Evolutionary conservation across 1,140 invertebrate species (phyloP).

Genomic region (Coenobita brevimanus): DNA sequence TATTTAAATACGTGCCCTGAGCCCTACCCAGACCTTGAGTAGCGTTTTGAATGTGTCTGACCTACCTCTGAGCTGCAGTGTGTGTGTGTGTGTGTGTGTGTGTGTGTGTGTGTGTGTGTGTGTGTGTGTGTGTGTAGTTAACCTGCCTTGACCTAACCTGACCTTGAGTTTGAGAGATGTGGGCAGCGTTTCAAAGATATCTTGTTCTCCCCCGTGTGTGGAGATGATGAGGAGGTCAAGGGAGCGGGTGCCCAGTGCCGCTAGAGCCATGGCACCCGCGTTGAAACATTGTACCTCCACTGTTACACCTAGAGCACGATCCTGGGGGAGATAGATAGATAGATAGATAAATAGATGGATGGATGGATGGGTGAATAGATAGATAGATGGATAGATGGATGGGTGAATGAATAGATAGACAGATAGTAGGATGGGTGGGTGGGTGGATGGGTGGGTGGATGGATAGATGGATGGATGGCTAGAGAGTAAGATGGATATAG

Average conservation of each 20-base stretch:
- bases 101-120: no score
- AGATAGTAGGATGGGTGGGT: neutral
- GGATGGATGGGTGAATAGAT: neutral
- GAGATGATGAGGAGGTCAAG: conserved; percentile 15
- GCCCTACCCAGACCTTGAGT: no score
- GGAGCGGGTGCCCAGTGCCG: neutral
- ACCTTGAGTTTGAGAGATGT: neutral
- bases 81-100: no score
- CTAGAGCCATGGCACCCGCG: conserved; percentile 19
- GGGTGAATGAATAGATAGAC: neutral
- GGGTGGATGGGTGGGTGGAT: no score
- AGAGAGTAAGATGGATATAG: neutral
- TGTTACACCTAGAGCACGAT: conserved; percentile 3
- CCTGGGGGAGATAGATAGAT: neutral
- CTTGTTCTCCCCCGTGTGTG: conserved; percentile 15
- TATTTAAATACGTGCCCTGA: no score
- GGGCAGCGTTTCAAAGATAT: neutral
- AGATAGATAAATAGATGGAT: neutral
- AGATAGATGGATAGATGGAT: neutral
- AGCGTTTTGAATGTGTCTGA: no score
- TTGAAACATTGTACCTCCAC: conserved; percentile 32
- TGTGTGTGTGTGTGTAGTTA: no score
- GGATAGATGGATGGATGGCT: no score
- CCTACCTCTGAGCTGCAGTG: no score
- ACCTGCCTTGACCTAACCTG: neutral